Evolutionary conservation across 2,797 vertebrate genomes (phyloP).

Genomic region (Chiloscyllium punctatum): DNA sequence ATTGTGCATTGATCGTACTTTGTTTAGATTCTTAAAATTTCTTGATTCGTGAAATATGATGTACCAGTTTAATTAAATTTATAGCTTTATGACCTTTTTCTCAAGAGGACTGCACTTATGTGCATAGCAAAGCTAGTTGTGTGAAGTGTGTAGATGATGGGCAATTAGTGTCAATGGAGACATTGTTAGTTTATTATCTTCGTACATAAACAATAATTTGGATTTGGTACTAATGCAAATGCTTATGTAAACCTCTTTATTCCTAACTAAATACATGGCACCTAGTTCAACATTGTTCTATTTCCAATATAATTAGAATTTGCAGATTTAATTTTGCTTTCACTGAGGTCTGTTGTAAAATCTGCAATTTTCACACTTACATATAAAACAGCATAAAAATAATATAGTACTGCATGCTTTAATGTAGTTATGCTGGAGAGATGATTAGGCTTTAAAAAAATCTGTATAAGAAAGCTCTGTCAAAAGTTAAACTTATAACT

Average conservation of each 20-base stretch:
- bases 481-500: background rate
- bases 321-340: slow-evolving; percentile 9
- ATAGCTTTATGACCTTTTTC: slow-evolving; percentile 51
- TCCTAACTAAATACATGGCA: slow-evolving; percentile 28
- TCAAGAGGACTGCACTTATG: slow-evolving; percentile 45
- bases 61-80: slow-evolving; percentile 50
- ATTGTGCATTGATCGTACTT: slow-evolving; percentile 45
- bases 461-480: background rate
- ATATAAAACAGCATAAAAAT: background rate
- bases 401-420: background rate
- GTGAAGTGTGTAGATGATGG: slow-evolving; percentile 42
- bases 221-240: slow-evolving; percentile 37
- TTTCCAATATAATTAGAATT: background rate
- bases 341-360: background rate
- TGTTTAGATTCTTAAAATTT: slow-evolving; percentile 35
- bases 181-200: slow-evolving; percentile 39
- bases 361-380: background rate
- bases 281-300: background rate
- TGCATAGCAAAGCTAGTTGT: slow-evolving; percentile 42
- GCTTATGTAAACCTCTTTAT: slow-evolving; percentile 33
- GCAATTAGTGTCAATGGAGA: slow-evolving; percentile 38
- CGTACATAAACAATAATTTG: slow-evolving; percentile 40
- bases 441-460: background rate
- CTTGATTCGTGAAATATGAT: slow-evolving; percentile 43
- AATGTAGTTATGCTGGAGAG: background rate